Evolutionary conservation across 2,888 invertebrate species (phyloP).

Genomic region (Oxyscelio sp.): DNA sequence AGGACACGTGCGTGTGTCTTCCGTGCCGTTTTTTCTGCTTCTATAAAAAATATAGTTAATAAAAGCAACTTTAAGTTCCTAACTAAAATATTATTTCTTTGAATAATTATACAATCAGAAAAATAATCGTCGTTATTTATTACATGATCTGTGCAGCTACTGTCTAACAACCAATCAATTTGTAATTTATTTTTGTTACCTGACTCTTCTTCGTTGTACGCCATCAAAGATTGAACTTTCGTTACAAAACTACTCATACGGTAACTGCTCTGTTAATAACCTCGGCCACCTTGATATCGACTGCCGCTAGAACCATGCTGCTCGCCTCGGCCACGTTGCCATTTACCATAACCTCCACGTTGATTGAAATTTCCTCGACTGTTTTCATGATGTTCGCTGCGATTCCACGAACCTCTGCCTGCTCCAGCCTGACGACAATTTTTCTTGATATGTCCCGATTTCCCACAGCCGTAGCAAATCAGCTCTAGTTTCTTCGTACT

Average conservation of each 20-base stretch:
- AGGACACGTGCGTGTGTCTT: no score
- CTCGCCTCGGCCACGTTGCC: background rate
- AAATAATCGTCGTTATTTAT: no score
- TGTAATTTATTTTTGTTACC: no score
- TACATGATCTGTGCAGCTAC: no score
- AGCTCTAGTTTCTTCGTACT: slow-evolving; percentile 9
- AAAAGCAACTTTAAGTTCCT: no score
- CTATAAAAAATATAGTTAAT: no score
- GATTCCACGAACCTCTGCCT: slow-evolving; percentile 1
- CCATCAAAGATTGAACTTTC: background rate
- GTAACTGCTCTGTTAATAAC: slow-evolving; percentile 1
- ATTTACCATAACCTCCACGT: background rate
- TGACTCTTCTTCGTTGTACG: background rate
- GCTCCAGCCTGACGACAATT: slow-evolving; percentile 11
- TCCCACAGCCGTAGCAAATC: slow-evolving; percentile 29
- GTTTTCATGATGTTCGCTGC: background rate
- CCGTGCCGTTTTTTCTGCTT: no score
- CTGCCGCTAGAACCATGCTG: background rate
- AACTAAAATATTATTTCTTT: no score
- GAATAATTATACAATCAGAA: no score
- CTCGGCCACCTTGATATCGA: slow-evolving; percentile 18
- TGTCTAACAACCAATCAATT: no score
- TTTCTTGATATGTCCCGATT: slow-evolving; percentile 39
- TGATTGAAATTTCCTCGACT: slow-evolving; percentile 2
- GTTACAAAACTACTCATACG: slow-evolving; percentile 7